Conservation (phyloP, 1,140 invertebrate species). For the Anastrepha ludens region DNA sequence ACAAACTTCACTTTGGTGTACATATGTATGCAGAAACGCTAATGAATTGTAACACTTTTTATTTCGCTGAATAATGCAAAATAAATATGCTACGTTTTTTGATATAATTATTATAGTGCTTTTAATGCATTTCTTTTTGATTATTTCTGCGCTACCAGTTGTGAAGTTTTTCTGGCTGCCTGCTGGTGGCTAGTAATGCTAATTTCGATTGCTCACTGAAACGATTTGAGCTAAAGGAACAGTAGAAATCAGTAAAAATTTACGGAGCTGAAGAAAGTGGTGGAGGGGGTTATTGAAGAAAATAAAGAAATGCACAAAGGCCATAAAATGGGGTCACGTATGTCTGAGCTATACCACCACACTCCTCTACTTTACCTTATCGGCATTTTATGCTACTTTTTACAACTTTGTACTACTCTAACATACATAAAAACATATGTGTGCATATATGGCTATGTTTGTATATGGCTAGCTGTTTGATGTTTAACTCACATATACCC, state of each 20-base stretch:
- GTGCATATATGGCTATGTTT: background rate
- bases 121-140: too few relatives aligned
- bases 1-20: background rate
- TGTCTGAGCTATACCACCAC: background rate
- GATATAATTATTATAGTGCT: background rate
- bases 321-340: slow-evolving; percentile 14
- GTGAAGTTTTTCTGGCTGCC: background rate
- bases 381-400: background rate
- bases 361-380: background rate
- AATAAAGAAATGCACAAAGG: background rate
- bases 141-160: background rate
- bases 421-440: background rate
- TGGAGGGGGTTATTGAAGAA: background rate
- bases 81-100: background rate
- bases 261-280: background rate
- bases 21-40: background rate
- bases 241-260: background rate
- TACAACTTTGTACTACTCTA: background rate
- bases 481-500: background rate
- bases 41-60: background rate
- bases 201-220: slow-evolving; percentile 16
- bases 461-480: too few relatives aligned
- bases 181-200: background rate
- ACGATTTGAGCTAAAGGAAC: slow-evolving; percentile 14
- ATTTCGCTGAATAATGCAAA: background rate